phyloP scores from a whole-genome alignment of 2,113 vertebrate genomes.

The Sphaerodactylus townsendi region DNA sequence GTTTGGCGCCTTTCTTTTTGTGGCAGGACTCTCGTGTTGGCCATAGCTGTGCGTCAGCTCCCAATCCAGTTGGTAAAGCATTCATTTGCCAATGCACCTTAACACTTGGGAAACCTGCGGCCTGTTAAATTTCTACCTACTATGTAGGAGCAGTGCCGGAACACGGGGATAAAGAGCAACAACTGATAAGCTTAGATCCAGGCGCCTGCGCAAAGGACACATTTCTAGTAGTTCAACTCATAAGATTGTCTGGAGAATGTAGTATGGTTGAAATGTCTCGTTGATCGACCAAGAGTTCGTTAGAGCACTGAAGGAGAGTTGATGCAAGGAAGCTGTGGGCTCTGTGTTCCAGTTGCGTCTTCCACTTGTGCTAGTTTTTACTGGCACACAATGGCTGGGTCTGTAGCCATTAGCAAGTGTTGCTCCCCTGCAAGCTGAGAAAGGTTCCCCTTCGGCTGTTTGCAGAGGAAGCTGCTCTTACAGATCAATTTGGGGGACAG shows the following conservation, averaged over 20 bases:
- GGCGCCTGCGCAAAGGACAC: too few relatives aligned
- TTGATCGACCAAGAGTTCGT: not conserved
- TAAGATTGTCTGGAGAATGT: not conserved
- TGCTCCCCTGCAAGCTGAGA: not conserved
- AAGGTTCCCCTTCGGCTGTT: too few relatives aligned
- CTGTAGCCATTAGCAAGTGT: not conserved
- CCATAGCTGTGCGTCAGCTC: not conserved
- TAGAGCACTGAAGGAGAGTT: not conserved
- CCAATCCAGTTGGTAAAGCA: not conserved
- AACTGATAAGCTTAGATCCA: not conserved
- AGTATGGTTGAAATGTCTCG: not conserved
- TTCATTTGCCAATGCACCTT: not conserved
- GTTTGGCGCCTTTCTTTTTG: not conserved
- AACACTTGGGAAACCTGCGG: not conserved
- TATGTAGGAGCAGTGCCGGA: not conserved
- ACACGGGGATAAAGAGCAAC: not conserved
- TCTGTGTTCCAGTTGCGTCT: not conserved
- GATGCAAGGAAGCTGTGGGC: too few relatives aligned
- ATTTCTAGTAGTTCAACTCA: not conserved
- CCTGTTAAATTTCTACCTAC: not conserved
- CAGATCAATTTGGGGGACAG: too few relatives aligned
- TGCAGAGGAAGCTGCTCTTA: not conserved
- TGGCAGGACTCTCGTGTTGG: not conserved
- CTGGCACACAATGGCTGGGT: not conserved
- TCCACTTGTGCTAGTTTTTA: not conserved